Base-by-base conservation (phyloP, 1,140 invertebrate species). In the Octopus sinensis region DNA sequence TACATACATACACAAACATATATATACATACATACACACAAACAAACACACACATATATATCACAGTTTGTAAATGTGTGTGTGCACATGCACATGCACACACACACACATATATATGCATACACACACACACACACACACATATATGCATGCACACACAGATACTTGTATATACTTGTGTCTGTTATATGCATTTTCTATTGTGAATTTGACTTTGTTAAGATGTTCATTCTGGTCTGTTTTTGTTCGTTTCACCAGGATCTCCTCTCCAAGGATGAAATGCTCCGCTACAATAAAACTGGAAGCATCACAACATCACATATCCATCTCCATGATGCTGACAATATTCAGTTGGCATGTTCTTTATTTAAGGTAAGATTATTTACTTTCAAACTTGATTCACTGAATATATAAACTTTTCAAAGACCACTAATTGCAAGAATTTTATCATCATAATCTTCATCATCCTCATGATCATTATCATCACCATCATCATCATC, bases 271-370 rank as follows among this genome's bases (percentile, higher is more conserved):
- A 97, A 97, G 87, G 95, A 96, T 86, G 96, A 98, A 89, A 97
- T 99, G 96, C 93, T 98, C 1, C 94, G 93, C 0, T 98, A 95
- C 90, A 95, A 95, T 84, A 96, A 96, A 89, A 94, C 94, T 53
- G 95, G 94, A 79, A 93, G 94, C 71, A 98, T 98, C 86, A 95
- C 96, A 2, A 97, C 95, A 81, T 98, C 96, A 0, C 96, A 98
- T 90, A 95, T 98, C 87, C 96, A 97, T 86, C 94, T 99, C 92
- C 97, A 97, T 90, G 97, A 98, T 91, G 96, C 96, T 1, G 96
- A 98, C 86, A 98, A 98, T 88, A 94, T 97, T 23, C 94, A 94
- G 75, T 92, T 97, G 2, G 96, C 96, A 5, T 97, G 96, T 87
- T 94, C 94, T 82, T 95, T 97, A 82, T 98, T 98, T 88, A 94